A percentile compares a stretch with the other conserved stretches of the same genome.
Evolutionary conservation across 2,888 invertebrate genomes (phyloP).

Genomic region (Leucozona laternaria): DNA sequence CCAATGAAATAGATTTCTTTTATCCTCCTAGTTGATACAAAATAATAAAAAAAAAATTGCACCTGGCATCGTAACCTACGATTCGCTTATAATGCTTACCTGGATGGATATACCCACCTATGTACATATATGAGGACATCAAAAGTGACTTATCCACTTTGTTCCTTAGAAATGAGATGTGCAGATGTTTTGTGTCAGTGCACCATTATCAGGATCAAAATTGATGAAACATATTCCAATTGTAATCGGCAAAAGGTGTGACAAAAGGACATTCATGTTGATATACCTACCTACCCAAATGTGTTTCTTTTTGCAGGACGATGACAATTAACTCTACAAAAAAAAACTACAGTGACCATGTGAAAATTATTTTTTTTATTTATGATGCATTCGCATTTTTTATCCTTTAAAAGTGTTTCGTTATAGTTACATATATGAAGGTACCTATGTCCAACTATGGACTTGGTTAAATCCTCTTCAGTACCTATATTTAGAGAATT

Average conservation of each 20-base stretch:
- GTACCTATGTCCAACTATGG: neutral
- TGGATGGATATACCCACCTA: neutral
- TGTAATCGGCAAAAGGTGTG: conserved; percentile 60
- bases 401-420: neutral
- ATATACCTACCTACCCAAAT: conserved; percentile 3
- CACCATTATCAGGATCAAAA: conserved; percentile 39
- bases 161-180: conserved; percentile 19
- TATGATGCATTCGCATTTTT: neutral
- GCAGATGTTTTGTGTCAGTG: conserved; percentile 69
- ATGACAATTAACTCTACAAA: conserved; percentile 29
- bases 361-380: conserved; percentile 1
- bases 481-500: neutral
- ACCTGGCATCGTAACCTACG: conserved; percentile 48
- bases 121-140: conserved; percentile 2
- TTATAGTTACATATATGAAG: neutral
- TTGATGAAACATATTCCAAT: conserved; percentile 46
- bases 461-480: conserved; percentile 11
- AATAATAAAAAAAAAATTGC: conserved; percentile 28
- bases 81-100: conserved; percentile 43
- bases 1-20: conserved; percentile 14
- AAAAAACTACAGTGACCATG: conserved; percentile 12
- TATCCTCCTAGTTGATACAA: conserved; percentile 14
- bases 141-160: conserved; percentile 65
- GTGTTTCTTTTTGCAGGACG: conserved; percentile 17
- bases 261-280: conserved; percentile 59